Evolutionary conservation across 2,797 vertebrate genomes (phyloP).

Genomic region (Thamnophis elegans): DNA sequence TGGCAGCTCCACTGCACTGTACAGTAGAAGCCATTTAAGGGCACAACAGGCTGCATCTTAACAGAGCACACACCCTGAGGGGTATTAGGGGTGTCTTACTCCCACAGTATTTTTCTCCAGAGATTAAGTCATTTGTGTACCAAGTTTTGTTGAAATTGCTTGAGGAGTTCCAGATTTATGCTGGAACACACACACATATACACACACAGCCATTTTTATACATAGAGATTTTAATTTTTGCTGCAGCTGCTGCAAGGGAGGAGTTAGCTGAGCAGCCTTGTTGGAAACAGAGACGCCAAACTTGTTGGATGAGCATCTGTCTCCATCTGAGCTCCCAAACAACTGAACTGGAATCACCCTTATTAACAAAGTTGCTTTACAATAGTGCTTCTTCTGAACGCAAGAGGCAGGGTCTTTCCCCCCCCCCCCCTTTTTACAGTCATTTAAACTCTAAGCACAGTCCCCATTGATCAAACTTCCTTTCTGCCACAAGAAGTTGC

Average conservation of each 20-base stretch:
- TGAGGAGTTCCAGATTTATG: too few relatives aligned
- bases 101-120: too few relatives aligned
- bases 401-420: fast-evolving
- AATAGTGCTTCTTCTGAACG: constrained; percentile 44
- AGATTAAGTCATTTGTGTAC: too few relatives aligned
- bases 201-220: too few relatives aligned
- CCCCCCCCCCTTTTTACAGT: constrained; percentile 38
- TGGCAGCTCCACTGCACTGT: too few relatives aligned
- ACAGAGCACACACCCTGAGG: too few relatives aligned
- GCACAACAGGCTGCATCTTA: too few relatives aligned
- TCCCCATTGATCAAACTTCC: not conserved
- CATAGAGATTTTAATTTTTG: too few relatives aligned
- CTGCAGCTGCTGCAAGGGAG: not conserved
- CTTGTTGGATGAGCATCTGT: not conserved
- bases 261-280: not conserved
- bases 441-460: constrained; percentile 3
- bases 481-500: constrained; percentile 44
- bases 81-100: too few relatives aligned
- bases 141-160: too few relatives aligned
- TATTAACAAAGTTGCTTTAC: constrained; percentile 44
- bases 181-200: too few relatives aligned
- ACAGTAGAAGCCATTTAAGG: too few relatives aligned
- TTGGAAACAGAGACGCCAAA: not conserved
- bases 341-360: constrained; percentile 59
- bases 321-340: constrained; percentile 16